Evolutionary conservation across 2,888 invertebrate species (phyloP).

Genomic region (Ormyrus thymus): DNA sequence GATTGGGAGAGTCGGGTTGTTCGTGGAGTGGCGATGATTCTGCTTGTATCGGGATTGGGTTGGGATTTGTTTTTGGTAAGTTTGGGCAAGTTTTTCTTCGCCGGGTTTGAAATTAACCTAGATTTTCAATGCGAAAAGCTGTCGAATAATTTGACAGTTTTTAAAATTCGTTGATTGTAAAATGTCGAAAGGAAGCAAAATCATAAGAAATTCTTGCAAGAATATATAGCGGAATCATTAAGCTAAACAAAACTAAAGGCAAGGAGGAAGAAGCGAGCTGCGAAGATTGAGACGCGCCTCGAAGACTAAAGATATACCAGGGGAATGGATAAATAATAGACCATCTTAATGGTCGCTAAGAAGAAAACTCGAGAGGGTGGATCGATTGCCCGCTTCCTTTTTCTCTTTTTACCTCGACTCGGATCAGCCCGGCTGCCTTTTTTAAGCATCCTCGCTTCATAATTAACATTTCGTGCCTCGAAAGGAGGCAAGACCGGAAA

Average conservation of each 20-base stretch:
- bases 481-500: not conserved
- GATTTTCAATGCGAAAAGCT: too few species aligned
- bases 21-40: too few species aligned
- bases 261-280: not conserved
- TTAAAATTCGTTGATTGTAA: too few species aligned
- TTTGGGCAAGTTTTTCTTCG: too few species aligned
- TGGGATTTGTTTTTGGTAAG: too few species aligned
- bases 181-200: too few species aligned
- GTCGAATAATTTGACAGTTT: too few species aligned
- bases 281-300: slow-evolving; percentile 20
- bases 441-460: slow-evolving; percentile 34
- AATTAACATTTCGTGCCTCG: slow-evolving; percentile 32
- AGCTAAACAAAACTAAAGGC: slow-evolving; percentile 3
- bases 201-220: too few species aligned
- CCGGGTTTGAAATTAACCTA: too few species aligned
- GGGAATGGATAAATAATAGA: slow-evolving; percentile 52
- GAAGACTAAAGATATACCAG: slow-evolving; percentile 40
- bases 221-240: slow-evolving; percentile 3
- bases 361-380: slow-evolving; percentile 34
- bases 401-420: slow-evolving; percentile 24
- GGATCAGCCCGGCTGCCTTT: slow-evolving; percentile 5
- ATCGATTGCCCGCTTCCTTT: slow-evolving; percentile 53
- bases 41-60: too few species aligned
- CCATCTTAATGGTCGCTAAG: slow-evolving; percentile 50
- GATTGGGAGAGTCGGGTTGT: too few species aligned